phyloP scores from a whole-genome alignment of 2,113 vertebrate species.

The Pyrgilauda ruficollis region DNA sequence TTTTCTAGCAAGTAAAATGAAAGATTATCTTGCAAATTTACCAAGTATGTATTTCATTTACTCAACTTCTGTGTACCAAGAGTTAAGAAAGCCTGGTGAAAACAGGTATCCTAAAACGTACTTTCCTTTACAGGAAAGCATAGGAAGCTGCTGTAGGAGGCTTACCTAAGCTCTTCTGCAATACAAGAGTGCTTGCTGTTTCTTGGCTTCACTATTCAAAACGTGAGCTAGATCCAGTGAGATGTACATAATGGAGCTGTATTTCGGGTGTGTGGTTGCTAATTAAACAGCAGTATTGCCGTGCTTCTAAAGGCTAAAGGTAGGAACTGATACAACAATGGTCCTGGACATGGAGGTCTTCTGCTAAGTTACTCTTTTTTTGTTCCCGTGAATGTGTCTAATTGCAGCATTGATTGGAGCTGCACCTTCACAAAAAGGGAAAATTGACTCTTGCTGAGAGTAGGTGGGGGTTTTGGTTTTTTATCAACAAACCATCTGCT shows the following conservation, averaged over 20 bases:
- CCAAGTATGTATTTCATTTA: neutral
- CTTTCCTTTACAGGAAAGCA: neutral
- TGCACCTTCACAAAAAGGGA: constrained; percentile 21
- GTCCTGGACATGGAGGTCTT: neutral
- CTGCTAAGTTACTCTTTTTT: neutral
- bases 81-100: neutral
- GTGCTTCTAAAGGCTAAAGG: constrained; percentile 4
- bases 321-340: neutral
- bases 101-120: neutral
- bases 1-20: neutral
- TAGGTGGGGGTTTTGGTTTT: neutral
- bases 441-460: constrained; percentile 1
- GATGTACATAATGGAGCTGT: neutral
- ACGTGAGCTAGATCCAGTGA: neutral
- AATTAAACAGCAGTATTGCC: neutral
- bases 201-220: neutral
- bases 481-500: constrained; percentile 20
- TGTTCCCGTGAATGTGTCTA: neutral
- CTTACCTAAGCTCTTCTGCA: neutral
- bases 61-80: neutral
- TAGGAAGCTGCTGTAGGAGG: neutral
- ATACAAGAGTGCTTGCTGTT: neutral
- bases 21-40: neutral
- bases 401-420: neutral
- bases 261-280: neutral